Conservation (phyloP, 2,797 vertebrate genomes). For the Falco columbarius region DNA sequence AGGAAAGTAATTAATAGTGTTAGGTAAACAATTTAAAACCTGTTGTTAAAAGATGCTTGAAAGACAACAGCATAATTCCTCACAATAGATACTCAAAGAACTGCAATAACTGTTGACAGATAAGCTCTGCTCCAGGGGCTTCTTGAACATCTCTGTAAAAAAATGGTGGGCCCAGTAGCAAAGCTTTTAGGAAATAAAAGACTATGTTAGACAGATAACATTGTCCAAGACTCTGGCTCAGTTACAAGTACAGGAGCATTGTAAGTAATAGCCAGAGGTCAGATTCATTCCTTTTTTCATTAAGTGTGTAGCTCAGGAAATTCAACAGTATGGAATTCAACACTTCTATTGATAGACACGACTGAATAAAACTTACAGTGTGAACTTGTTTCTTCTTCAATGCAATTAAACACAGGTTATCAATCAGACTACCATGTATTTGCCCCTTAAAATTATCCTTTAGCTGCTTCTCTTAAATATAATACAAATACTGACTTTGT, state of each 20-base stretch:
- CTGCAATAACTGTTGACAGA: neutral
- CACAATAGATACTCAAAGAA: neutral
- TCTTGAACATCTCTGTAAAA: neutral
- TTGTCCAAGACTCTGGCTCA: neutral
- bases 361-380: neutral
- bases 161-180: neutral
- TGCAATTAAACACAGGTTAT: neutral
- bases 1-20: neutral
- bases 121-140: neutral
- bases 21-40: conserved; percentile 1
- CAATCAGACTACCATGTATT: neutral
- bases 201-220: neutral
- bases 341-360: neutral
- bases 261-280: neutral
- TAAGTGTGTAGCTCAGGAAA: neutral
- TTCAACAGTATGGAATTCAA: neutral
- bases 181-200: neutral
- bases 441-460: neutral
- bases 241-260: neutral
- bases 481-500: neutral
- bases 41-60: neutral
- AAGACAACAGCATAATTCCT: neutral
- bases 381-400: neutral
- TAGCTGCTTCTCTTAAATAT: neutral
- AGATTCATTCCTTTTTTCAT: neutral